Base-by-base conservation (phyloP, 2,888 invertebrate genomes). In the Harpalus rufipes region DNA sequence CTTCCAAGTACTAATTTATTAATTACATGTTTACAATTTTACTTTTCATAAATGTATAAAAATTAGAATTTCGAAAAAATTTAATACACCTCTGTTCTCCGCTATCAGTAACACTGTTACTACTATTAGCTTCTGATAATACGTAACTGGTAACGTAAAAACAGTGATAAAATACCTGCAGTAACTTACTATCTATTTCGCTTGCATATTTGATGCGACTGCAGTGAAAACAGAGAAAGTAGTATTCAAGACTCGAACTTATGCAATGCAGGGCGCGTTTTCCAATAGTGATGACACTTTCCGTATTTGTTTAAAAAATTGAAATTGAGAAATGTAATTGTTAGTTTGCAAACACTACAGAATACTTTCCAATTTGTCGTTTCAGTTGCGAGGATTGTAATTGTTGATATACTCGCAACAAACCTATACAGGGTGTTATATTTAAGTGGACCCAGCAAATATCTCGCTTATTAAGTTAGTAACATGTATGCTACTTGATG, bases 271-370 rank as follows among this genome's bases (percentile, higher is more conserved):
- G 44, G 44, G 44, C 44, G 44, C 44, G 44, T 51, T 51, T 44
- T 51, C 44, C 12, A 51, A 12, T 10, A 10, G 44, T 51, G 44
- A 51, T 51, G 44, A 51, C 44, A 51, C 44, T 51, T 51, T 51
- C 44, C 44, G 44, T 51, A 12, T 51, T 51, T 51, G 44, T 51
- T 51, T 51, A 51, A 51, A 51, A 51, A 51, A 51, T 51, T 51
- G 44, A 51, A 51, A 51, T 10, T 51, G 44, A 51, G 44, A 51
- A 51, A 51, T 51, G 44, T 51, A 51, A 51, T 51, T 51, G 44
- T 51, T 51, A 12, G 44, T 4, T 51, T 51, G 44, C 44, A 51
- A 51, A 51, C 12, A 51, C 32, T 32, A 12, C 5, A 51, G 44
- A 51, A 12, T 51, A 51, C 44, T 51, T 51, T 51, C 44, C 44